Evolutionary conservation across 2,888 invertebrate genomes (phyloP).

Genomic region (Drosophila robusta): DNA sequence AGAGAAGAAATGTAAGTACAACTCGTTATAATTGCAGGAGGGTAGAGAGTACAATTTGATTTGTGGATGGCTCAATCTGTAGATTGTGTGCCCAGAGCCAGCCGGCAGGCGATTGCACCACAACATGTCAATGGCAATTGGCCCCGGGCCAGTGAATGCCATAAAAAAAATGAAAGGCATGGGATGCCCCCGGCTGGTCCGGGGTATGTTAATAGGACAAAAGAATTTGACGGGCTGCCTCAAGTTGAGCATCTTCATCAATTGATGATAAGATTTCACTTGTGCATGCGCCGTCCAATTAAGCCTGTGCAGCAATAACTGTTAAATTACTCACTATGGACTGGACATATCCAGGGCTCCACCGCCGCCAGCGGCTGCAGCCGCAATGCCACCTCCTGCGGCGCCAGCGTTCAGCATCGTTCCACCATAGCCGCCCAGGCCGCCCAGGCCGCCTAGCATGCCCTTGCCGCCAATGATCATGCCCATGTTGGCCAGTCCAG

Average conservation of each 20-base stretch:
- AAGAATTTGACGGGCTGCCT: conserved; percentile 57
- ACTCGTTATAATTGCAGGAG: conserved; percentile 23
- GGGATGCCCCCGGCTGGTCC: conserved; percentile 8
- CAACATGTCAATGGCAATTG: conserved; percentile 56
- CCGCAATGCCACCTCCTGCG: conserved; percentile 49
- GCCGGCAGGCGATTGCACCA: conserved; percentile 9
- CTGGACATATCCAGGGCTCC: conserved; percentile 67
- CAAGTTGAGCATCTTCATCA: conserved; percentile 60
- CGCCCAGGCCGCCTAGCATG: conserved; percentile 45
- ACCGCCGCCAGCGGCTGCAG: conserved; percentile 51
- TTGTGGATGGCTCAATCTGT: conserved; percentile 56
- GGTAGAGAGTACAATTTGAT: conserved; percentile 38
- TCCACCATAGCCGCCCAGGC: conserved; percentile 53
- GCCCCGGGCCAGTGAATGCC: conserved; percentile 45
- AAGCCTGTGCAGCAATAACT: conserved; percentile 36
- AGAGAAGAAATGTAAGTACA: conserved; percentile 1
- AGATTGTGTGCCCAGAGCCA: conserved; percentile 13
- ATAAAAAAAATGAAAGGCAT: conserved; percentile 21
- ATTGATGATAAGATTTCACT: conserved; percentile 77
- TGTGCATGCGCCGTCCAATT: conserved; percentile 48
- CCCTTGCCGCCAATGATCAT: conserved; percentile 72
- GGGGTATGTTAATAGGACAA: conserved; percentile 41
- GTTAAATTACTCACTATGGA: conserved; percentile 68
- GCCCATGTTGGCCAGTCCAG: conserved; percentile 78
- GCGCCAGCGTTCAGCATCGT: conserved; percentile 61